Base-by-base conservation (phyloP, 2,888 invertebrate species). In the Electrophaes corylata region DNA sequence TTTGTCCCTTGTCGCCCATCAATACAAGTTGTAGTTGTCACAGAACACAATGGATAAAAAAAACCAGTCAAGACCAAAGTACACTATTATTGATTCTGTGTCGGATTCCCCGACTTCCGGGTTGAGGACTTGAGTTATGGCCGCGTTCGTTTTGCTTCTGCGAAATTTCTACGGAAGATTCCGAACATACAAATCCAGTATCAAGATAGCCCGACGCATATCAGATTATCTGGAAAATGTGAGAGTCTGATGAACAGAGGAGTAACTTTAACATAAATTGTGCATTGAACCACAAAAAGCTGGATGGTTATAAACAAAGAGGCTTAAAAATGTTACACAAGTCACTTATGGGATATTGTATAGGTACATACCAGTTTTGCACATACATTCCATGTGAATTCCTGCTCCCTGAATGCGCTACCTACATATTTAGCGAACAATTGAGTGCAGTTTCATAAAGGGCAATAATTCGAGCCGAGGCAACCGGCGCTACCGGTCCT, bases 401-500 rank as follows among this genome's bases (percentile, higher is more conserved):
- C 37, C 41, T 57, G 41, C 53, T 47, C 29, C 37, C 57, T 61
- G 48, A 45, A 57, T 51, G 29, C 19, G 35, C 61, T 60, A 52
- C 60, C 58, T 57, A 65, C 66, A 70, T 67, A 71, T 70, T 69
- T 66, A 64, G 60, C 58, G 62, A 65, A 70, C 65, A 64, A 67
- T 64, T 65, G 67, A 54, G 57, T 62, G 75, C 67, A 61, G 45
- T 69, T 71, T 77, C 71, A 76, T 75, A 80, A 79, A 83, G 81
- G 80, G 82, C 76, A 80, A 79, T 82, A 84, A 83, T 83, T 79
- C 66, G 78, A 81, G 83, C 69, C 75, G 71, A 69, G 65, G 70
- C 66, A 81, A 84, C 86, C 80, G 82, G 85, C 78, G 85, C 85
- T 87, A 86, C 86, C 84, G 83, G 86, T 85, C 82, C 66, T 60